Base-by-base conservation (phyloP, 1,140 invertebrate genomes). In the Caenorhabditis latens region DNA sequence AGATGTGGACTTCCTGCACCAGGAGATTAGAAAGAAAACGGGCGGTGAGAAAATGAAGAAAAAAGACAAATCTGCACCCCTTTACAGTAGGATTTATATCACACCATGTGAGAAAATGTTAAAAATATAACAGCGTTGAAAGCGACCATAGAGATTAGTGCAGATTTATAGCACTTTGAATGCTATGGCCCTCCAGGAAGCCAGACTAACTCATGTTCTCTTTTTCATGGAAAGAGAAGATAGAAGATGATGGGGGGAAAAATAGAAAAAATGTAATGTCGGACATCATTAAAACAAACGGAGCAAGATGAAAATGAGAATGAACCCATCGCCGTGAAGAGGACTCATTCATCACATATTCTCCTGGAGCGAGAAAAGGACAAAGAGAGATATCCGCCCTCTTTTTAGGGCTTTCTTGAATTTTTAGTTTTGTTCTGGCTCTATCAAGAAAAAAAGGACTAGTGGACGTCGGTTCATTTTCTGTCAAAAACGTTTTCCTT, bases 301-400 rank as follows among this genome's bases (percentile, higher is more conserved):
- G 14, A 32, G 32, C 24, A 63, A 16, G 8, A 63, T 63, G 61
- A 63, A 63, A 32, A 32, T 32, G 32, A 32, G 32, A 63, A 63
- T 24, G 61, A 63, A 63, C 61, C 61, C 61, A 14, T 63, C 61
- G 21, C 61, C 61, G 14, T 58, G 55, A 58, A 11, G 55, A 58
- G 55, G 14, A 58, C 55, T 19, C 55, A 58, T 58, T 58, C 19
- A 58, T 58, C 55, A 58, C 11, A 5, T 14, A 19, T 14, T 14
- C 55, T 14, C 11, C 55, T n/a, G 14, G 4, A 13, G 55, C 1
- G 55, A 58, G 11, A n/a, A 19, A 58, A 19, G 14, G 55, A 58
- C 1, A 58, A 58, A 19, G 11, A n/a, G n/a, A 58, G 55, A 58
- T 19, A 19, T 58, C n/a, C 55, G 14, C n/a, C 55, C n/a, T n/a